Percentiles rank a stretch among this genome's conserved stretches.
Evolutionary conservation across 2,113 vertebrate species (phyloP).

Genomic region (Notothenia coriiceps): DNA sequence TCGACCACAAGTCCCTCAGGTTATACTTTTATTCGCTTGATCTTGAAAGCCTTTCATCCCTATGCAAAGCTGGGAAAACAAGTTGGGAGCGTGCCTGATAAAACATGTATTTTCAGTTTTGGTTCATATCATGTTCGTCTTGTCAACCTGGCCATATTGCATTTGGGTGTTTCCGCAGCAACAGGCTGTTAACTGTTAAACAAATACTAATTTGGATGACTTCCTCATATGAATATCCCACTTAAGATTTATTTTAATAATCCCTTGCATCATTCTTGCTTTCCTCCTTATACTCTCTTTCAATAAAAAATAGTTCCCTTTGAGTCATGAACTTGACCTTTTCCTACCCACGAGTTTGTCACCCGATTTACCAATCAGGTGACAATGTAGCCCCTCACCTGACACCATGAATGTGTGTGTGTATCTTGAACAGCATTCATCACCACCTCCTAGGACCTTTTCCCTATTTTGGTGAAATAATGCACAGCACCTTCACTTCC

Average conservation of each 20-base stretch:
- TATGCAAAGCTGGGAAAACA: constrained; percentile 37
- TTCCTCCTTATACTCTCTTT: not conserved
- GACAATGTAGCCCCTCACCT: not conserved
- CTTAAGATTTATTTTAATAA: not conserved
- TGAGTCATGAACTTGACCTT: constrained; percentile 14
- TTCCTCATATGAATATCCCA: not conserved
- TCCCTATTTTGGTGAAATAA: constrained; percentile 9
- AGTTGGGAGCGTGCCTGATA: not conserved
- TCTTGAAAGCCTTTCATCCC: constrained; percentile 59
- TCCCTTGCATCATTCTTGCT: not conserved
- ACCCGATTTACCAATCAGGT: not conserved
- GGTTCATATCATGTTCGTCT: constrained; percentile 5
- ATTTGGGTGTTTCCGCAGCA: constrained; percentile 16
- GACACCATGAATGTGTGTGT: not conserved
- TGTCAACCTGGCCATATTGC: constrained; percentile 26
- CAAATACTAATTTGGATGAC: not conserved
- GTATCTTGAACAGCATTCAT: constrained; percentile 12
- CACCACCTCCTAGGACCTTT: not conserved
- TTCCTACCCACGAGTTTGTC: not conserved
- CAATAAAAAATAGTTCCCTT: fast-evolving
- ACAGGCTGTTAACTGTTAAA: not conserved
- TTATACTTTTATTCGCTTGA: constrained; percentile 69
- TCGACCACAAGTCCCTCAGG: constrained; percentile 44
- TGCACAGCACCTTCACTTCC: not conserved
- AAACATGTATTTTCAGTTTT: constrained; percentile 24